Evolutionary conservation across 2,888 invertebrate species (phyloP).

Genomic region (Adineta ricciae): DNA sequence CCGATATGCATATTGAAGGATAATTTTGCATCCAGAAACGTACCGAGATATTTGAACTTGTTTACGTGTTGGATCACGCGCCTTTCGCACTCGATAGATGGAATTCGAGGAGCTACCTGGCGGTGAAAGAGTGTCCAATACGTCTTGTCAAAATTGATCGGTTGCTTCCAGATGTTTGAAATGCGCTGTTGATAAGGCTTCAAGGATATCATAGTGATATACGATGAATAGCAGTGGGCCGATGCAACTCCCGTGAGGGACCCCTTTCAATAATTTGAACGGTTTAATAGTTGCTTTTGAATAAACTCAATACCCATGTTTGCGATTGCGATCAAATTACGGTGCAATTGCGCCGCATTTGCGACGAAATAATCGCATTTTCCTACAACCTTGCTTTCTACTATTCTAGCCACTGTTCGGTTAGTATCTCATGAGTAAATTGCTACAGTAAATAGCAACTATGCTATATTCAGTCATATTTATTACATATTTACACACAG

Average conservation of each 20-base stretch:
- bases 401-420: no score
- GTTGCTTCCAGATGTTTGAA: background rate
- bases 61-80: background rate
- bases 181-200: background rate
- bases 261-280: background rate
- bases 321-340: no score
- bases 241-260: background rate
- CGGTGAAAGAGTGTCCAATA: background rate
- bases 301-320: no score
- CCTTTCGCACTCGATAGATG: background rate
- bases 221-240: background rate
- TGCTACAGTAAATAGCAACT: no score
- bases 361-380: no score
- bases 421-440: no score
- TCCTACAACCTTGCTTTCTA: no score
- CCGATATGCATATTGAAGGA: background rate
- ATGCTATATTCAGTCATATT: no score
- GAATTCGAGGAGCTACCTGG: background rate
- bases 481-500: no score
- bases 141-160: background rate
- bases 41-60: background rate
- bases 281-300: no score
- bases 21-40: background rate
- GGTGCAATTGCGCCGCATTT: no score
- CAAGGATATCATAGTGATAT: background rate